These are phyloP conservation scores for Teleogryllus oceanicus DNA, from an alignment of 2,888 invertebrate species.

Conservation along the genomic window DNA sequence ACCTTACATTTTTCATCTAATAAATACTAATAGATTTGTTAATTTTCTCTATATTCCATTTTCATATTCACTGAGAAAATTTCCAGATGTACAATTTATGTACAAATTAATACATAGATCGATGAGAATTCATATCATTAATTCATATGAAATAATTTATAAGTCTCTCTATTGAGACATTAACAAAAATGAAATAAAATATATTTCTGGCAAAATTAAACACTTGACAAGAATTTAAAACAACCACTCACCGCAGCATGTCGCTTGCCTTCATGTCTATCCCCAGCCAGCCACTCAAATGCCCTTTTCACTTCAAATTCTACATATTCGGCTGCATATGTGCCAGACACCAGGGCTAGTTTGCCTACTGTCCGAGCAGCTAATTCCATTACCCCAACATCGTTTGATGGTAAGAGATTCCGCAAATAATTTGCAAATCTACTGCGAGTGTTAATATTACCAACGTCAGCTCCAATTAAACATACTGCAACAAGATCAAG, in stretches of 20 bases:
- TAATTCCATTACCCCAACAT: slow-evolving; percentile 91
- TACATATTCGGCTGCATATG: slow-evolving; percentile 94
- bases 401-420: slow-evolving; percentile 83
- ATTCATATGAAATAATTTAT: too few species aligned
- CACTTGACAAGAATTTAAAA: too few species aligned
- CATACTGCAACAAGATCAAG: slow-evolving; percentile 63
- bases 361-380: slow-evolving; percentile 94
- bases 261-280: slow-evolving; percentile 83
- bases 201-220: too few species aligned
- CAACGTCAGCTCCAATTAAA: slow-evolving; percentile 88
- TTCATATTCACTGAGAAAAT: too few species aligned
- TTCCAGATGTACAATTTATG: too few species aligned
- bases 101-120: too few species aligned
- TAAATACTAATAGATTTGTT: too few species aligned
- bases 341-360: slow-evolving; percentile 85
- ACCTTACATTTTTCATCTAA: too few species aligned
- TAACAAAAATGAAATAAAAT: too few species aligned
- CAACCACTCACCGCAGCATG: slow-evolving; percentile 71
- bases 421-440: slow-evolving; percentile 90
- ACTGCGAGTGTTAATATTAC: slow-evolving; percentile 83
- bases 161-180: too few species aligned
- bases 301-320: slow-evolving; percentile 95
- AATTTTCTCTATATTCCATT: too few species aligned
- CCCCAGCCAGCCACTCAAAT: slow-evolving; percentile 91
- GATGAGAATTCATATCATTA: too few species aligned